Base-by-base conservation (phyloP, 2,797 vertebrate species). In the Chrosomus eos region DNA sequence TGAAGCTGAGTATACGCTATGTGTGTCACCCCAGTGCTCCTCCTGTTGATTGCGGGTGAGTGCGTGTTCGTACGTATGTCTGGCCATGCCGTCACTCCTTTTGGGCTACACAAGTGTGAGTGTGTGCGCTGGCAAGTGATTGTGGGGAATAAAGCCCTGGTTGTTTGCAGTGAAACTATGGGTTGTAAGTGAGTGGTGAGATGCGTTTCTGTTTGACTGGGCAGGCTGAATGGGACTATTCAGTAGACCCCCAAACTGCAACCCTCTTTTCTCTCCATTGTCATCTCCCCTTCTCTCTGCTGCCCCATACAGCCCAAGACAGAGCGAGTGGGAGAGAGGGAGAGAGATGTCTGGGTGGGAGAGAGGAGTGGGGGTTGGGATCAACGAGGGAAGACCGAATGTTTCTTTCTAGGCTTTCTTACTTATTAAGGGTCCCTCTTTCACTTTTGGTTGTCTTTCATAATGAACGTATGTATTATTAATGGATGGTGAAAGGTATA, bases 191-290 rank as follows among this genome's bases (percentile, higher is more conserved):
- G 93, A 94, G 94, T 93, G 95, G 94, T 95, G 95, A 95, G 95
- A 95, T 95, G 95, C 95, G 96, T 97, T 97, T 97, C 96, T 97
- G 96, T 96, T 95, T 97, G 96, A 96, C 96, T 97, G 96, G 95
- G 93, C 96, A 96, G 93, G 92, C 94, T 96, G 96, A 97, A 97
- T 97, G 93, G 94, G 91, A 89, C 96, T 93, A 96, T 97, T 97
- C 95, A 97, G 92, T 90, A 90, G 90, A 88, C 88, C 93, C 81
- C 86, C 91, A 89, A 91, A 92, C 93, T 90, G 92, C 93, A 93
- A 93, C 91, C 91, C 92, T 91, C 95, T 95, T 93, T 93, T 94
- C 92, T 91, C 91, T 93, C 94, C 93, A 95, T 95, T 95, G 94
- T 96, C 93, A 93, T 93, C 90, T 93, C 89, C 92, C 93, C 92